Evolutionary conservation across 1,140 invertebrate genomes (phyloP).

Genomic region (Drosophila kohkoa): DNA sequence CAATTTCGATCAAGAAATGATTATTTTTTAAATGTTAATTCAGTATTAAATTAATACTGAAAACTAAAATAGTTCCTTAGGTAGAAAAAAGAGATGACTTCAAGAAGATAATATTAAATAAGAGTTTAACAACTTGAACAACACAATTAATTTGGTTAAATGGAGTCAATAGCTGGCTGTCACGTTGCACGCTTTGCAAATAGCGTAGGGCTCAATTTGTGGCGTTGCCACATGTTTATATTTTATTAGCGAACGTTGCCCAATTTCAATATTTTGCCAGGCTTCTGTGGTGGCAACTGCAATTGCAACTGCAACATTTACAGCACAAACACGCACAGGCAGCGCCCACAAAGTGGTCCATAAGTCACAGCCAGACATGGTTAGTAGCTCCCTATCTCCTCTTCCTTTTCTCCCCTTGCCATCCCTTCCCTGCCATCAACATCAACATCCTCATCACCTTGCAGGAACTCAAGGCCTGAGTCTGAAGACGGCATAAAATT

Average conservation of each 20-base stretch:
- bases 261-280: slow-evolving; percentile 41
- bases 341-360: slow-evolving; percentile 34
- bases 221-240: slow-evolving; percentile 23
- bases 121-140: too few relatives aligned
- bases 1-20: too few relatives aligned
- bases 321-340: slow-evolving; percentile 28
- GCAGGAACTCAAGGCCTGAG: slow-evolving; percentile 49
- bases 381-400: neutral
- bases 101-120: too few relatives aligned
- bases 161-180: neutral
- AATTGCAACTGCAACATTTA: slow-evolving; percentile 30
- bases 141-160: too few relatives aligned
- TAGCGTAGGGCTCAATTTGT: slow-evolving; percentile 21
- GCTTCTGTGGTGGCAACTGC: slow-evolving; percentile 1
- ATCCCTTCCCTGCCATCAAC: neutral
- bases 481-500: slow-evolving; percentile 12
- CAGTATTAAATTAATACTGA: neutral
- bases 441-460: neutral
- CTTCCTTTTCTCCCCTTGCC: neutral
- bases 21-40: too few relatives aligned
- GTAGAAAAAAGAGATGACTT: too few relatives aligned
- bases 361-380: slow-evolving; percentile 58
- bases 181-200: slow-evolving; percentile 8
- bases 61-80: neutral
- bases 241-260: slow-evolving; percentile 37